Evolutionary conservation across 1,140 invertebrate genomes (phyloP).

Genomic region (Cydia amplana): DNA sequence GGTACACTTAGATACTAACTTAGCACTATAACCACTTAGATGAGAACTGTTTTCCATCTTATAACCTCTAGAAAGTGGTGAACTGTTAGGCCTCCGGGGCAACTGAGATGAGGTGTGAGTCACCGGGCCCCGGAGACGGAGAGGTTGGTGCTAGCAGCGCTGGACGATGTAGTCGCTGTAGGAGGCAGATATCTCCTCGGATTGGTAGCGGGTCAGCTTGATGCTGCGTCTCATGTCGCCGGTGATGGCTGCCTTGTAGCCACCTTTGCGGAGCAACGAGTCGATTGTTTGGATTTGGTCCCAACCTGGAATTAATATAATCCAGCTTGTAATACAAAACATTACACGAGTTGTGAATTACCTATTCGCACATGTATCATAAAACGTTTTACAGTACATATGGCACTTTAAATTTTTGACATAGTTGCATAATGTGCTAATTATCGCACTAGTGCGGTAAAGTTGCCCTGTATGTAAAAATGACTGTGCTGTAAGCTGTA

Average conservation of each 20-base stretch:
- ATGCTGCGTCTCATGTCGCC: constrained; percentile 92
- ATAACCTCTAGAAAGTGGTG: constrained; percentile 9
- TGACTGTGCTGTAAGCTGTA: too few species aligned
- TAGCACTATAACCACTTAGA: constrained; percentile 53
- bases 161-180: constrained; percentile 74
- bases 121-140: constrained; percentile 30
- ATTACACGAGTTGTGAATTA: too few species aligned
- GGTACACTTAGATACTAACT: constrained; percentile 66
- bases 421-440: too few species aligned
- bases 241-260: constrained; percentile 95
- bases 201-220: constrained; percentile 96
- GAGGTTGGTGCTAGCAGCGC: constrained; percentile 71
- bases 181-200: constrained; percentile 79
- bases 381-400: too few species aligned
- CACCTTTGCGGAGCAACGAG: constrained; percentile 97
- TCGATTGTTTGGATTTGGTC: constrained; percentile 99
- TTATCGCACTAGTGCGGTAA: too few species aligned
- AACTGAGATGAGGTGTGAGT: constrained; percentile 39
- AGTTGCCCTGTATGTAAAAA: too few species aligned
- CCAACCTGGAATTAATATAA: constrained; percentile 87
- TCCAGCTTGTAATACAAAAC: not conserved
- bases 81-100: not conserved
- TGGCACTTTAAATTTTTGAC: too few species aligned
- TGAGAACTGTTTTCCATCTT: too few species aligned
- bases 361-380: too few species aligned